Conservation (phyloP, 2,113 vertebrate species). For the Apaloderma vittatum region DNA sequence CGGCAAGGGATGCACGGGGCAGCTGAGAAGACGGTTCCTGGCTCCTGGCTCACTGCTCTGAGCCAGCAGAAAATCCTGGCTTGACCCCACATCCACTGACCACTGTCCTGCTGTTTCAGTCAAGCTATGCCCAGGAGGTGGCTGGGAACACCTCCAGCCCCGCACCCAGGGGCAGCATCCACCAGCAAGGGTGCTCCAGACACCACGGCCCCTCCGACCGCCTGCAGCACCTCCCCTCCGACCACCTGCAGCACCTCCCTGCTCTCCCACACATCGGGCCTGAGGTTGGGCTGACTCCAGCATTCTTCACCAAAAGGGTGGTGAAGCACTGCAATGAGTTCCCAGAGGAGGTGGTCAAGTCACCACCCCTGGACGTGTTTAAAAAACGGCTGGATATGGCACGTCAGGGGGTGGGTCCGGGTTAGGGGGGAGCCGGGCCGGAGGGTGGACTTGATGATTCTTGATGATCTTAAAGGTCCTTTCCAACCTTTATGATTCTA, state of each 20-base stretch:
- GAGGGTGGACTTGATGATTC: too few species aligned
- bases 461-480: too few species aligned
- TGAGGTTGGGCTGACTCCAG: background rate
- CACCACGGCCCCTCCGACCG: rapidly evolving
- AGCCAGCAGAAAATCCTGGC: background rate
- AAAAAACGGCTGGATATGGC: too few species aligned
- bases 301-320: too few species aligned
- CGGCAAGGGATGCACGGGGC: background rate
- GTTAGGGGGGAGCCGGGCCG: too few species aligned
- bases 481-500: too few species aligned
- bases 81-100: rapidly evolving
- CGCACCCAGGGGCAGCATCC: background rate
- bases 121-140: rapidly evolving
- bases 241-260: background rate
- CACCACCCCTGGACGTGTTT: too few species aligned
- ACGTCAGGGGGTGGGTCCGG: too few species aligned
- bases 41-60: background rate
- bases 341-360: too few species aligned
- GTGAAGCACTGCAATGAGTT: too few species aligned
- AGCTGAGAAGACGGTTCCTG: background rate
- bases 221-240: background rate
- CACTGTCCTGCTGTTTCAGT: rapidly evolving
- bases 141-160: background rate
- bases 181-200: background rate
- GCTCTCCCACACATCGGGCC: rapidly evolving